phyloP scores from a whole-genome alignment of 2,113 vertebrate species.

The Paralichthys olivaceus region DNA sequence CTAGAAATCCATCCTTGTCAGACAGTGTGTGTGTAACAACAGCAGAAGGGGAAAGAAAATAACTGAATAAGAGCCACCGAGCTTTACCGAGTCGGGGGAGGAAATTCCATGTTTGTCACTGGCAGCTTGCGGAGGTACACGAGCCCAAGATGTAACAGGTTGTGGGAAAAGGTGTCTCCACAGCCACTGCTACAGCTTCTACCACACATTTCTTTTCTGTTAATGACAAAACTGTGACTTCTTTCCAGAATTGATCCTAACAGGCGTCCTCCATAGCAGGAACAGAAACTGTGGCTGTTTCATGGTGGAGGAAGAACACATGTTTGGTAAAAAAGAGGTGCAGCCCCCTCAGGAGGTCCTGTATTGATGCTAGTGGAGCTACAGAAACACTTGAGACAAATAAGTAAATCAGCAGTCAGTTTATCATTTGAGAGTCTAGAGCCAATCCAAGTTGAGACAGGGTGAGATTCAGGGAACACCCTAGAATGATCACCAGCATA shows the following conservation, averaged over 20 bases:
- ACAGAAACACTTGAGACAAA: no score
- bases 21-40: neutral
- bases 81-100: slow-evolving; percentile 13
- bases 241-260: slow-evolving; percentile 40
- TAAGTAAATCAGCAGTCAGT: no score
- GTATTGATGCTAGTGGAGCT: no score
- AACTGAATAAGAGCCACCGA: slow-evolving; percentile 10
- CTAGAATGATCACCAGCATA: no score
- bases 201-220: neutral
- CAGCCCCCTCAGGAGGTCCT: no score
- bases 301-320: no score
- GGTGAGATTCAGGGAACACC: no score
- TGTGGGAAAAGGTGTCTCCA: slow-evolving; percentile 38
- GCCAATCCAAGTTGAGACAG: no score
- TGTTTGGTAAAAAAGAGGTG: no score
- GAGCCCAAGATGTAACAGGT: slow-evolving; percentile 33
- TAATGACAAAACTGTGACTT: neutral
- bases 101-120: slow-evolving; percentile 54
- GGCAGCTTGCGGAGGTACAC: slow-evolving; percentile 12
- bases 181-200: neutral
- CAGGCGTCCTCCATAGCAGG: neutral
- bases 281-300: neutral
- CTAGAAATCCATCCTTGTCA: neutral
- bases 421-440: no score
- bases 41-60: slow-evolving; percentile 14